Evolutionary conservation across 2,797 vertebrate genomes (phyloP), one percentile per base, ranked within the genome.

Genomic region (Streptopelia turtur): DNA sequence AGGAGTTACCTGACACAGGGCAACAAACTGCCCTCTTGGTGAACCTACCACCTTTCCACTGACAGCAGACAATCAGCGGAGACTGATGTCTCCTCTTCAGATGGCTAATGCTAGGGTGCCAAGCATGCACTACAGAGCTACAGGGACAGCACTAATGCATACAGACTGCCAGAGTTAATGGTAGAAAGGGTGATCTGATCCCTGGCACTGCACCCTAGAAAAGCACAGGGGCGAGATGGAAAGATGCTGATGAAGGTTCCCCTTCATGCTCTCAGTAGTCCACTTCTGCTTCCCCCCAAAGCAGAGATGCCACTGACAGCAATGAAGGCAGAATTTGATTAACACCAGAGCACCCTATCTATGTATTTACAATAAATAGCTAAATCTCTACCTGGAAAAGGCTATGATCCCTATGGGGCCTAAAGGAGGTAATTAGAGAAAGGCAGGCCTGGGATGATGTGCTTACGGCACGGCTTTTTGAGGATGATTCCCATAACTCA

Each of bases 121-220:
- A 35, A 9, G 31, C 0, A 10, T 22, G 28, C 16, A 2, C 52
- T 21, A 16, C 0, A 1, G 21, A 69, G 45, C 27, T 30, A 10
- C 0, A 1, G 60, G 14, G 27, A 79, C 56, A 1, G 1, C 43
- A 8, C 47, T 9, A 17, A 22, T 3, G 17, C 18, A 21, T 7
- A 24, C 28, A 16, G 66, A 25, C n/a, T 6, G 13, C 37, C 37
- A 53, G 64, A 59, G 90, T 23, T 30, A 3, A 10, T 0, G 24
- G 65, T 47, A 27, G 64, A 39, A 33, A 25, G 52, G 45, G 22
- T 12, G 57, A n/a, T 24, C 30, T 16, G 30, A 52, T 28, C 37
- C 71, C 64, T 41, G 64, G 59, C 52, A 24, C 52, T 7, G 64
- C 39, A 12, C 11, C 31, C 45, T 6, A 35, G 45, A 30, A 11